phyloP scores from a whole-genome alignment of 2,888 invertebrate genomes.

The Perithous albicinctus region DNA sequence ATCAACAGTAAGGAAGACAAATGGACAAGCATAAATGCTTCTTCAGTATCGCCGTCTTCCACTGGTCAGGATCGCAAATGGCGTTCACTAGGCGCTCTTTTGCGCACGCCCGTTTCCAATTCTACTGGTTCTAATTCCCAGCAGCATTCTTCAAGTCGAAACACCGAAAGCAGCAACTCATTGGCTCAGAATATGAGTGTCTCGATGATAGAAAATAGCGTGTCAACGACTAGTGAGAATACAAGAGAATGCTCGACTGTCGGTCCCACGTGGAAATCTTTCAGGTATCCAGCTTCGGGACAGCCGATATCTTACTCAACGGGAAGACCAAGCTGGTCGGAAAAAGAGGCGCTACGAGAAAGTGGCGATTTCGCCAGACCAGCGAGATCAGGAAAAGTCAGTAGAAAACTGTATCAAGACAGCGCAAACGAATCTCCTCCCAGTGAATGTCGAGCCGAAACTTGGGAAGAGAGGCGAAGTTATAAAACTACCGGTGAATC shows the following conservation, averaged over 20 bases:
- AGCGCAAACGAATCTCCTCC: slow-evolving; percentile 67
- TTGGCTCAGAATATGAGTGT: slow-evolving; percentile 79
- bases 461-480: slow-evolving; percentile 62
- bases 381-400: slow-evolving; percentile 75
- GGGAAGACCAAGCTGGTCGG: slow-evolving; percentile 71
- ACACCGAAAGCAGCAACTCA: slow-evolving; percentile 64
- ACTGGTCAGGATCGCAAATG: slow-evolving; percentile 83
- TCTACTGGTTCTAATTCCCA: slow-evolving; percentile 69
- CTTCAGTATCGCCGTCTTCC: slow-evolving; percentile 76
- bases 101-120: slow-evolving; percentile 78
- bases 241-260: slow-evolving; percentile 67
- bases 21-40: slow-evolving; percentile 76
- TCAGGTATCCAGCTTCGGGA: slow-evolving; percentile 69
- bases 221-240: slow-evolving; percentile 42
- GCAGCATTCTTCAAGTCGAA: slow-evolving; percentile 69
- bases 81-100: slow-evolving; percentile 85
- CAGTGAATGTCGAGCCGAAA: slow-evolving; percentile 45
- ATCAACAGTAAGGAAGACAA: slow-evolving; percentile 75
- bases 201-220: slow-evolving; percentile 78
- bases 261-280: slow-evolving; percentile 64
- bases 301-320: slow-evolving; percentile 77
- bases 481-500: slow-evolving; percentile 59
- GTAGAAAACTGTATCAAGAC: slow-evolving; percentile 79
- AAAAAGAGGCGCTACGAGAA: slow-evolving; percentile 75
- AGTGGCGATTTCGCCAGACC: slow-evolving; percentile 75